Base-by-base conservation (phyloP, 2,113 vertebrate genomes). In the Neogale vison region DNA sequence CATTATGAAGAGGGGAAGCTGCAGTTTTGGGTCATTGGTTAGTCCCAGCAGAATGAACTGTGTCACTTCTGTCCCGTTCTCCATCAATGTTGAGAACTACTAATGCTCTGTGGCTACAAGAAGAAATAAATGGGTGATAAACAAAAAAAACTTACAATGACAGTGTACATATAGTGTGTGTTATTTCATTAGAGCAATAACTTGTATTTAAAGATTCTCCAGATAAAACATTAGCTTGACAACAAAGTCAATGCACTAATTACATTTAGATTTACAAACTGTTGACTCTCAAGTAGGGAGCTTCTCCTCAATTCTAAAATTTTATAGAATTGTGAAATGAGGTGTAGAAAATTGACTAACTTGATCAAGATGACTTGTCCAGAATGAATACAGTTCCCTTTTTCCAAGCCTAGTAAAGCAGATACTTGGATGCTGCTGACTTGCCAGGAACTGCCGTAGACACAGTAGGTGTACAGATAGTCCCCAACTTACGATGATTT, bases 21-120 rank as follows among this genome's bases (percentile, higher is more conserved):
- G 96, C 3, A 95, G 50, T 3, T 24, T 47, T 20, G 77, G 95
- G 26, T 47, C 88, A 39, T 47, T 15, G 1, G 84, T 95, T 18
- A 97, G 88, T 81, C 97, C 97, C 0, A 97, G 80, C 9, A 97
- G 69, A 7, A 96, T 52, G 34, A 90, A 96, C n/a, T 88, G 4
- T 1, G 74, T 76, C 61, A 93, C 83, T 57, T 94, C 80, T 15
- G 97, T 90, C 0, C 3, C 34, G 2, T 95, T 98, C 26, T 57
- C 34, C 91, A 95, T 98, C 24, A 52, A 0, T 50, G 55, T 5
- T 23, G 61, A 39, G n/a, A 69, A 3, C 31, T 36, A 45, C n/a
- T 31, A 8, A 89, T 23, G 8, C 74, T 76, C 1, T 34, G 34
- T 47, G 61, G 34, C 9, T 39, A 29, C 8, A 7, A 80, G 50